These are phyloP conservation scores for Chelonus formosanus DNA, from an alignment of 2,888 invertebrate species.

Conservation along the genomic window DNA sequence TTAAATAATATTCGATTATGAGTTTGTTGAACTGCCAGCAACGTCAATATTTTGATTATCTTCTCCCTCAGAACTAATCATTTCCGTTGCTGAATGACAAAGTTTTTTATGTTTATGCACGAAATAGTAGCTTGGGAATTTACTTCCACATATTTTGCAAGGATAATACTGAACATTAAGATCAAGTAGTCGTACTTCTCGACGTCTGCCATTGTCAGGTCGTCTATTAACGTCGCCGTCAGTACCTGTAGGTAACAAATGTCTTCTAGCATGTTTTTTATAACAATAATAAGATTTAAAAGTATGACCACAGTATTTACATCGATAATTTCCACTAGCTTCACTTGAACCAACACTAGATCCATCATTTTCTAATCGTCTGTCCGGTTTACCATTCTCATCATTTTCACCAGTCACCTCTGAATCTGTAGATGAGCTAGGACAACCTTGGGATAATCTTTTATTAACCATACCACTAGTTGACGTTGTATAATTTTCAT, in stretches of 20 bases:
- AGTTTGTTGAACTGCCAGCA: slow-evolving; percentile 27
- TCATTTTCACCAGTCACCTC: slow-evolving; percentile 48
- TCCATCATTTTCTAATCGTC: slow-evolving; percentile 22
- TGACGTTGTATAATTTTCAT: slow-evolving; percentile 75
- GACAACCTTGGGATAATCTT: slow-evolving; percentile 24
- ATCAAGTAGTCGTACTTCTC: slow-evolving; percentile 74
- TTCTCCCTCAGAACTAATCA: slow-evolving; percentile 34
- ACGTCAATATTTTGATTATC: slow-evolving; percentile 26
- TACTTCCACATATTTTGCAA: slow-evolving; percentile 90
- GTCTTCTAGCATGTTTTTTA: slow-evolving; percentile 76
- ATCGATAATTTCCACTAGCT: slow-evolving; percentile 68
- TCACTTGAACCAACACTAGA: slow-evolving; percentile 56
- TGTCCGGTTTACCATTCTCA: slow-evolving; percentile 54
- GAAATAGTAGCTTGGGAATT: slow-evolving; percentile 93
- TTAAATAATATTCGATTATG: no score
- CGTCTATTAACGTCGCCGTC: slow-evolving; percentile 37
- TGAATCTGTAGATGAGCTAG: slow-evolving; percentile 32
- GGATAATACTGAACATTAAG: slow-evolving; percentile 91
- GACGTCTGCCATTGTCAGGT: slow-evolving; percentile 55
- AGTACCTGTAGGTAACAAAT: slow-evolving; percentile 51
- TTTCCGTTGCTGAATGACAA: slow-evolving; percentile 75
- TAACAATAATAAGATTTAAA: slow-evolving; percentile 88
- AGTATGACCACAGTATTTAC: slow-evolving; percentile 80
- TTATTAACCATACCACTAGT: slow-evolving; percentile 36
- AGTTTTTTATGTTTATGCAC: slow-evolving; percentile 90